Percentiles rank a stretch among this genome's conserved stretches.
Conservation (phyloP, 2,888 invertebrate species). For the Synanthedon vespiformis region DNA sequence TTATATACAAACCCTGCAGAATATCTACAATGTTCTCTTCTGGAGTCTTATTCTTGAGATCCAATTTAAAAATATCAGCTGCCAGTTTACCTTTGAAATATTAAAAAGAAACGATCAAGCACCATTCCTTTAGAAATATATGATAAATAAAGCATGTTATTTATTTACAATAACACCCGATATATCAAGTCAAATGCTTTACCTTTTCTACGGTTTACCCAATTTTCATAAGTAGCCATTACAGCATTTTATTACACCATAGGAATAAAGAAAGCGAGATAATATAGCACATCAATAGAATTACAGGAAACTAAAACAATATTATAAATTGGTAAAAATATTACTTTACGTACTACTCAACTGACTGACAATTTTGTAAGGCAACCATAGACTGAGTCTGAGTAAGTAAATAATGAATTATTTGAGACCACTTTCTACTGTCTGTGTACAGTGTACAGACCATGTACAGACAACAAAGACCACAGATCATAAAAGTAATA, state of each 20-base stretch:
- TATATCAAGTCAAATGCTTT: slow-evolving; percentile 9
- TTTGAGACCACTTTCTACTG: too few species aligned
- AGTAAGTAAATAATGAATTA: too few species aligned
- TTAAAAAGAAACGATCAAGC: not conserved
- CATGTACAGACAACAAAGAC: too few species aligned
- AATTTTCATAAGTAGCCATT: slow-evolving; percentile 62
- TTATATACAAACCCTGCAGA: slow-evolving; percentile 70
- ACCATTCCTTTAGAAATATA: too few species aligned
- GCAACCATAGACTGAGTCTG: too few species aligned
- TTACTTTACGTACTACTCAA: too few species aligned
- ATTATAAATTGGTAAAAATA: too few species aligned
- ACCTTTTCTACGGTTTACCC: slow-evolving; percentile 64
- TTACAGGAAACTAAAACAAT: not conserved
- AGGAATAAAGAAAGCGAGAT: not conserved
- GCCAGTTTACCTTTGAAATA: slow-evolving; percentile 62
- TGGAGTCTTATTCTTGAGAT: slow-evolving; percentile 68
- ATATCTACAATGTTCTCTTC: slow-evolving; percentile 75
- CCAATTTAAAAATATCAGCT: slow-evolving; percentile 76
- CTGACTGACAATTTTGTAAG: too few species aligned
- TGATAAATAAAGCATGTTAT: too few species aligned
- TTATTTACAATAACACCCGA: slow-evolving; percentile 13
- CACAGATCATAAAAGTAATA: too few species aligned
- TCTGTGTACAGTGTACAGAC: too few species aligned
- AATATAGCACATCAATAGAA: not conserved
- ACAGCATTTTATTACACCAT: not conserved